A percentile compares a stretch with the other conserved stretches of the same genome.
phyloP scores from a whole-genome alignment of 2,888 invertebrate species.

The Orgyia antiqua region DNA sequence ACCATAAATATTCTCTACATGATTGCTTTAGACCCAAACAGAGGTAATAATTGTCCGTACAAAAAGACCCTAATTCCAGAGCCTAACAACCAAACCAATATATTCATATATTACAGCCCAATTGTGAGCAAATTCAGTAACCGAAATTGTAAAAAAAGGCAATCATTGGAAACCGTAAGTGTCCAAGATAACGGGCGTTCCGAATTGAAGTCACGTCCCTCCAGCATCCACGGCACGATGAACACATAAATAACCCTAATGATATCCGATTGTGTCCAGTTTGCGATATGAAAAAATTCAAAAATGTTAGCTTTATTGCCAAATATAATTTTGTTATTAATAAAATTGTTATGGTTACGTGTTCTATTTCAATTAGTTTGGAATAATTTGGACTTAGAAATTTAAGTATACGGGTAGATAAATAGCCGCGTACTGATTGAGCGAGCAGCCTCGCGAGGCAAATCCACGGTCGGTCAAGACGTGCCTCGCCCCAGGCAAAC shows the following conservation, averaged over 20 bases:
- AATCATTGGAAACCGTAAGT: conserved; percentile 40
- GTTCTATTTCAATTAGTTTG: too few species aligned
- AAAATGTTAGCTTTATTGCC: conserved; percentile 23
- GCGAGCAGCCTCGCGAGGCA: conserved; percentile 1
- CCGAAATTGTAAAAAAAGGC: conserved; percentile 32
- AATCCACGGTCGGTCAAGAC: conserved; percentile 1
- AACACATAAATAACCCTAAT: conserved; percentile 70
- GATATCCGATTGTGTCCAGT: conserved; percentile 63
- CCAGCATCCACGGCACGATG: conserved; percentile 52
- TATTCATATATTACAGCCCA: conserved; percentile 23
- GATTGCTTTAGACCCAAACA: conserved; percentile 14
- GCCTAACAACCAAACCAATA: conserved; percentile 24
- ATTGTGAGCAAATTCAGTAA: conserved; percentile 16
- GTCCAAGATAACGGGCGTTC: conserved; percentile 39
- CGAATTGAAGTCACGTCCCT: conserved; percentile 51
- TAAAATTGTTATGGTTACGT: too few species aligned
- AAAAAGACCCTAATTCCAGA: conserved; percentile 11
- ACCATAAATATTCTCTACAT: too few species aligned
- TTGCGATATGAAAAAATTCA: conserved; percentile 37
- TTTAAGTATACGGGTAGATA: too few species aligned
- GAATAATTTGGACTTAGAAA: too few species aligned
- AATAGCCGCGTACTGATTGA: conserved; percentile 8
- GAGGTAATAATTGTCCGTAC: conserved; percentile 20
- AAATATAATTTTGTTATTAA: too few species aligned
- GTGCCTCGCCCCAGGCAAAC: conserved; percentile 13